Percentiles rank a stretch among this genome's conserved stretches.
Evolutionary conservation across 1,140 invertebrate genomes (phyloP).

Genomic region (Heterodera schachtii): DNA sequence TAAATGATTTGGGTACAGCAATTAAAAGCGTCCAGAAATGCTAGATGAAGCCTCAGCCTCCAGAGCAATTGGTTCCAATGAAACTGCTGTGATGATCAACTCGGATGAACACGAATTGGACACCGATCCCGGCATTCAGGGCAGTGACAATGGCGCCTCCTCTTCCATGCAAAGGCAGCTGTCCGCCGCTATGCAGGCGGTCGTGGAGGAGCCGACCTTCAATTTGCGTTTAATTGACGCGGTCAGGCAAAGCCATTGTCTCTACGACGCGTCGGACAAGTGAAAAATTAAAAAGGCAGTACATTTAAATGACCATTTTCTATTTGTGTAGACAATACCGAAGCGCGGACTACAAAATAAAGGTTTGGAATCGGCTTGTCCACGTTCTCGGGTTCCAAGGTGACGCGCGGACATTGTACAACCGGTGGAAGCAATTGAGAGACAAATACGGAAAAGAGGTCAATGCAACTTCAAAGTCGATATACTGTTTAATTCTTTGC

Average conservation of each 20-base stretch:
- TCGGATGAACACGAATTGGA: constrained; percentile 28
- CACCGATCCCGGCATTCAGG: constrained; percentile 9
- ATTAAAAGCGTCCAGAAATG: neutral
- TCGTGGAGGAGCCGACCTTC: constrained; percentile 35
- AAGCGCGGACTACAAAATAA: constrained; percentile 48
- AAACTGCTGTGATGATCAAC: constrained; percentile 6
- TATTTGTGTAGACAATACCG: constrained; percentile 14
- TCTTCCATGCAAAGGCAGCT: constrained; percentile 19
- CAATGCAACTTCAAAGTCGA: neutral
- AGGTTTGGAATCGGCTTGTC: constrained; percentile 49
- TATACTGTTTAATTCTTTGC: neutral
- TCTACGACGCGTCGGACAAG: constrained; percentile 43
- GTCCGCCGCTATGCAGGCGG: constrained; percentile 22
- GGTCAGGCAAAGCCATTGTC: constrained; percentile 40
- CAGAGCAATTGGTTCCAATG: constrained; percentile 10
- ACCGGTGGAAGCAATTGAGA: constrained; percentile 44
- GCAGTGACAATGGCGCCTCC: neutral
- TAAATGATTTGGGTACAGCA: neutral
- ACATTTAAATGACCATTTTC: neutral
- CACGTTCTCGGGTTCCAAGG: constrained; percentile 47
- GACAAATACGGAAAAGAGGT: constrained; percentile 47
- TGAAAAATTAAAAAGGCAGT: neutral
- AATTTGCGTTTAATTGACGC: constrained; percentile 45
- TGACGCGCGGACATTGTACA: constrained; percentile 42
- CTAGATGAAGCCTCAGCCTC: neutral